phyloP scores from a whole-genome alignment of 1,140 invertebrate species.

The Lineus longissimus region DNA sequence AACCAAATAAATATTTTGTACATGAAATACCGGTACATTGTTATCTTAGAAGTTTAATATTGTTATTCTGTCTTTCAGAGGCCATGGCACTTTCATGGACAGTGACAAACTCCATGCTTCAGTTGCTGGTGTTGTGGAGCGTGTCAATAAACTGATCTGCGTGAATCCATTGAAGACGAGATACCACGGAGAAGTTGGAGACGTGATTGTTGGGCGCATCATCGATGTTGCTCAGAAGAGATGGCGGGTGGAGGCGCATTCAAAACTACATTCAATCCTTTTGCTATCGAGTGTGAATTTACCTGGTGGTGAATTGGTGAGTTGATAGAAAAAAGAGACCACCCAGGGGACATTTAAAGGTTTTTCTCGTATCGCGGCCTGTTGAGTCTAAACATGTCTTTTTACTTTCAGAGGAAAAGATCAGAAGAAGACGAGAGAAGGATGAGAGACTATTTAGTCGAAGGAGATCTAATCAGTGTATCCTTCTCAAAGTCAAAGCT shows the following conservation, averaged over 20 bases:
- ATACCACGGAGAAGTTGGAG: conserved; percentile 83
- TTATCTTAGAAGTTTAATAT: too few species aligned
- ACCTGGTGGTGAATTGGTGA: conserved; percentile 90
- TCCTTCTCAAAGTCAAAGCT: conserved; percentile 25
- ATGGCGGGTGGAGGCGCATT: conserved; percentile 88
- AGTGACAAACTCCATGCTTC: conserved; percentile 80
- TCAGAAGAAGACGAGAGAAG: conserved; percentile 95
- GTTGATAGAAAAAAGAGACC: conserved; percentile 23
- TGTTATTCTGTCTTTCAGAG: too few species aligned
- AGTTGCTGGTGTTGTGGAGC: conserved; percentile 87
- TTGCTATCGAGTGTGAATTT: conserved; percentile 92
- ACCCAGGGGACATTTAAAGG: background rate
- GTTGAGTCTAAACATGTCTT: too few species aligned
- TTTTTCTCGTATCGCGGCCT: too few species aligned
- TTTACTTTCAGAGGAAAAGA: conserved; percentile 67
- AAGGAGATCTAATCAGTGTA: conserved; percentile 94
- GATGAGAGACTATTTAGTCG: conserved; percentile 91
- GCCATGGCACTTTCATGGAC: conserved; percentile 89
- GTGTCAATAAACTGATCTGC: conserved; percentile 91
- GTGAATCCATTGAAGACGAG: conserved; percentile 84
- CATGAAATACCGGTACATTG: too few species aligned
- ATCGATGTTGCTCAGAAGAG: conserved; percentile 77
- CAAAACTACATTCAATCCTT: conserved; percentile 82
- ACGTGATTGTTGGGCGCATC: conserved; percentile 92
- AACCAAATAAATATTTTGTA: too few species aligned